Conservation (phyloP, 2,113 vertebrate genomes). For the Piliocolobus tephrosceles region DNA sequence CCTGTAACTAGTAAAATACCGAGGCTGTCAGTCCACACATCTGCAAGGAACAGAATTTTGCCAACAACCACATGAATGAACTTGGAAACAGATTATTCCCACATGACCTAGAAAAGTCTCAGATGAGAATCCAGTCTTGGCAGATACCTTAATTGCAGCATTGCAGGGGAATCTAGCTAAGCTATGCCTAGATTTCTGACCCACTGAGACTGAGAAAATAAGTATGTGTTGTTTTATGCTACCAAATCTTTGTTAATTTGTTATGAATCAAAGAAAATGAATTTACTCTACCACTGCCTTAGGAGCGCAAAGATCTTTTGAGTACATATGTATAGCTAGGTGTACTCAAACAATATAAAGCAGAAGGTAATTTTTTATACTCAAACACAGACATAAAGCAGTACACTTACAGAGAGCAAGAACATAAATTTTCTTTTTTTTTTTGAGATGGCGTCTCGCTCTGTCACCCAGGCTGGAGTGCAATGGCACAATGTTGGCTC, state of each 20-base stretch:
- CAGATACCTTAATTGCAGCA: background rate
- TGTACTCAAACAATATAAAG: background rate
- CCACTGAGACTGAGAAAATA: background rate
- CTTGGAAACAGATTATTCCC: background rate
- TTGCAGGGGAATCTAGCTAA: background rate
- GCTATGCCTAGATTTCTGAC: background rate
- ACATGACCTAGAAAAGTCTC: background rate
- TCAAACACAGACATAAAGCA: background rate
- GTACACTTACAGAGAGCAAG: background rate
- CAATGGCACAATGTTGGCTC: too few relatives aligned
- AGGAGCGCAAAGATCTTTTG: background rate
- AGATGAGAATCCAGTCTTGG: background rate
- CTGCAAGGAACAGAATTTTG: background rate
- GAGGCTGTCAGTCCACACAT: background rate
- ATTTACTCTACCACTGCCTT: background rate
- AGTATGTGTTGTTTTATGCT: background rate
- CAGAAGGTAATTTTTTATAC: background rate
- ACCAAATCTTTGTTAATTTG: background rate
- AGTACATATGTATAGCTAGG: background rate
- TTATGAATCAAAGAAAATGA: background rate
- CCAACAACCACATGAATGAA: background rate
- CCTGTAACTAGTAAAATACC: background rate
- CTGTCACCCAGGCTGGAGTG: too few relatives aligned
- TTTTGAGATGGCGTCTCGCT: too few relatives aligned
- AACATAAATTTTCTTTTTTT: background rate